Conservation (phyloP, 2,888 invertebrate species). For the Parnassius orleans region DNA sequence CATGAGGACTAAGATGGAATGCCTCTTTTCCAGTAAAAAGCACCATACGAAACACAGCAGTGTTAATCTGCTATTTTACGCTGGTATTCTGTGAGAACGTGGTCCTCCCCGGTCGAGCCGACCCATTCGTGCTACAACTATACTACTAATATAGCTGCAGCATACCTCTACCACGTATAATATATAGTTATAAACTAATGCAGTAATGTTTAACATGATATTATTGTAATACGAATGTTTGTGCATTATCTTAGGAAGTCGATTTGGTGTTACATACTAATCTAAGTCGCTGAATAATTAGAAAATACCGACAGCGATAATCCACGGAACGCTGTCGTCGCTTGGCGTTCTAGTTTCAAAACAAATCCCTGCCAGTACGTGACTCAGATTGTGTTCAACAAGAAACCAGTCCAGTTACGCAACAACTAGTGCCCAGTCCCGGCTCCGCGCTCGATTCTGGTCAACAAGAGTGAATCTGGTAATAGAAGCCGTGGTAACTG, state of each 20-base stretch:
- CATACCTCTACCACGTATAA: too few relatives aligned
- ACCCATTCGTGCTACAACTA: too few relatives aligned
- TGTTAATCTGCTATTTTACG: too few relatives aligned
- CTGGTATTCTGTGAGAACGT: too few relatives aligned
- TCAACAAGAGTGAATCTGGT: constrained; percentile 68
- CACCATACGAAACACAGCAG: too few relatives aligned
- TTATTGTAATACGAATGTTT: not conserved
- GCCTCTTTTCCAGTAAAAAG: too few relatives aligned
- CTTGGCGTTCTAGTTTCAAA: constrained; percentile 75
- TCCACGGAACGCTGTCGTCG: constrained; percentile 68
- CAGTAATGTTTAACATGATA: not conserved
- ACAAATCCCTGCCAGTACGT: constrained; percentile 77
- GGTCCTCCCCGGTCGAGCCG: too few relatives aligned
- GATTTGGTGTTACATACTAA: constrained; percentile 21
- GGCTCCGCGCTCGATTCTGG: constrained; percentile 44
- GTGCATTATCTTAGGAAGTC: constrained; percentile 12
- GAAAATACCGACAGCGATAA: constrained; percentile 69
- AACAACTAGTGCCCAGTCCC: constrained; percentile 34
- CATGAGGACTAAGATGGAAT: too few relatives aligned
- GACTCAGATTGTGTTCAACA: constrained; percentile 73
- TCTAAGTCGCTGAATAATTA: constrained; percentile 48
- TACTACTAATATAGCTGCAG: too few relatives aligned
- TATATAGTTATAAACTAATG: too few relatives aligned
- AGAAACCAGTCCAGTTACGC: constrained; percentile 65
- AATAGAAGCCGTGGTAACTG: constrained; percentile 10